Base-by-base conservation (phyloP, 2,113 vertebrate genomes). In the Clarias batrachus region DNA sequence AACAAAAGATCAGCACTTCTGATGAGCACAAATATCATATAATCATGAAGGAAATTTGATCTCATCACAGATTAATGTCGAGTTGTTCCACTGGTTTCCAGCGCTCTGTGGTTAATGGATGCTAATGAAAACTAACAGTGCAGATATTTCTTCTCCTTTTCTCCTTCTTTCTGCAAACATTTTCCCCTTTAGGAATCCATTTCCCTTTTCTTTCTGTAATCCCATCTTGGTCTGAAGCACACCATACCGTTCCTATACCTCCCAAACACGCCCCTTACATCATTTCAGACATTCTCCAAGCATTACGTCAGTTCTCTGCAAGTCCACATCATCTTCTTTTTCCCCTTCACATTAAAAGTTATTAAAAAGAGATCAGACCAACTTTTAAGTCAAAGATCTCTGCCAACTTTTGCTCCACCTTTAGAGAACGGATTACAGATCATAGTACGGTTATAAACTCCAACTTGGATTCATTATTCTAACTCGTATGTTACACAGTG, bases 211-310 rank as follows among this genome's bases (percentile, higher is more conserved):
- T 16, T 63, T 81, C 59, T 41, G 63, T 48, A 65, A 82, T n/a
- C 37, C 30, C 16, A 10, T 78, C 13, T 57, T 71, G 30, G 16
- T 48, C 37, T 71, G 16, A 71, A 16, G 7, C 33, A 41, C 52
- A 57, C 52, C n/a, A 79, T 8, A 63, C 23, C 25, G 54, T 82
- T 13, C 54, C 62, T 54, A 56, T 56, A 65, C 37, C 25, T 21
- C 48, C 63, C 41, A 80, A 30, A 80, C 52, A 78, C 74, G 37
- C 13, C 80, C 37, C 37, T 80, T 48, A 65, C 41, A 48, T 80
- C 10, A 48, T 48, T 48, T 14, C 37, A 41, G 23, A 63, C 41
- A 60, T 37, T 81, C 79, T 14, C 59, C 59, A 14, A 37, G 79
- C 56, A 62, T 62, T 23, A 81, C 21, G 59, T 81, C 79, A 63